Evolutionary conservation across 2,888 invertebrate species (phyloP).

Genomic region (Esperia sulphurella): DNA sequence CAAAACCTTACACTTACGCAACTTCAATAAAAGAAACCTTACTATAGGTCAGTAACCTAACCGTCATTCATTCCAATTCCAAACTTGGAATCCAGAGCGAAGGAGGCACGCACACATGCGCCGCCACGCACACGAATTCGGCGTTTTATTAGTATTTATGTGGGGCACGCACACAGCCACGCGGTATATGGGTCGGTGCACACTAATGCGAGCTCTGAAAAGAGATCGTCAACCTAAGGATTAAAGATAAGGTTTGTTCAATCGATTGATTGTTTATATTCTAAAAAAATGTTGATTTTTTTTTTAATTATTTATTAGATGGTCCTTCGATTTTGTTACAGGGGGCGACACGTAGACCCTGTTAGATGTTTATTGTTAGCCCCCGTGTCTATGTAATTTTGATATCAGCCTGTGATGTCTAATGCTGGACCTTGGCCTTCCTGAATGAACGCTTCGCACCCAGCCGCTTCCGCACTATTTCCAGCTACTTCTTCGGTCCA

Average conservation of each 20-base stretch:
- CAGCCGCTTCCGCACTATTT: too few species aligned
- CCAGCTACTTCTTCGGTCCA: too few species aligned
- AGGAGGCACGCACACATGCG: slow-evolving; percentile 62
- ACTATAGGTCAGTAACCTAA: slow-evolving; percentile 73
- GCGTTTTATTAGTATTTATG: slow-evolving; percentile 60
- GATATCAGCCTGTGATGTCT: too few species aligned
- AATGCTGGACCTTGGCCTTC: too few species aligned
- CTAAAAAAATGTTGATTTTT: too few species aligned
- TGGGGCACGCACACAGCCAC: slow-evolving; percentile 60
- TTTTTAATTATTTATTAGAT: too few species aligned
- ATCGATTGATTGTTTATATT: not conserved
- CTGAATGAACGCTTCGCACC: too few species aligned
- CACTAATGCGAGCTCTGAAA: slow-evolving; percentile 22
- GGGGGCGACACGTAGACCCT: too few species aligned
- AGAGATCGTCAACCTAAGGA: slow-evolving; percentile 1
- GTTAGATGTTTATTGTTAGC: too few species aligned
- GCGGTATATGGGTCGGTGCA: slow-evolving; percentile 56
- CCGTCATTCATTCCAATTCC: slow-evolving; percentile 75
- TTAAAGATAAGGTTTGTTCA: not conserved
- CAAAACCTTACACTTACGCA: not conserved
- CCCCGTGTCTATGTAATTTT: too few species aligned
- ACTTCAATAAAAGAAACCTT: slow-evolving; percentile 31
- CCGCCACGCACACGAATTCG: slow-evolving; percentile 56
- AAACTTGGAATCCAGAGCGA: slow-evolving; percentile 73
- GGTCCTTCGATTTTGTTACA: too few species aligned